These are phyloP conservation scores for Myotis myotis DNA, from an alignment of 2,797 vertebrate genomes.

Conservation along the genomic window DNA sequence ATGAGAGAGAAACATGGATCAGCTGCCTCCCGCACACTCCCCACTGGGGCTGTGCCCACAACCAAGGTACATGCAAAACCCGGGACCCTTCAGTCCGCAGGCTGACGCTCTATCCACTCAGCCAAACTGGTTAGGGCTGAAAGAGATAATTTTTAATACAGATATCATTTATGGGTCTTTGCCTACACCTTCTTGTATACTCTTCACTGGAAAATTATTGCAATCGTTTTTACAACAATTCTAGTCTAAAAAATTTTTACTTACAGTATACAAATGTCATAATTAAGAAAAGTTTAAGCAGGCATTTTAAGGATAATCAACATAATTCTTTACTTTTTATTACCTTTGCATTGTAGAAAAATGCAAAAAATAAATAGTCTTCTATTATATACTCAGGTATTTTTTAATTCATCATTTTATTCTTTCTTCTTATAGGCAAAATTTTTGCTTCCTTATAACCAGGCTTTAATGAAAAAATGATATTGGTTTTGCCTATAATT, in stretches of 20 bases:
- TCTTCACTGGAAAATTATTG: background rate
- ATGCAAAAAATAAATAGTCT: constrained; percentile 19
- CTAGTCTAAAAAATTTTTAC: constrained; percentile 29
- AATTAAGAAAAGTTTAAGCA: constrained; percentile 29
- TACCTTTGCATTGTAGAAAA: constrained; percentile 20
- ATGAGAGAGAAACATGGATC: too few species aligned
- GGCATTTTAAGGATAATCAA: constrained; percentile 31
- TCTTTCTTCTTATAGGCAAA: constrained; percentile 43
- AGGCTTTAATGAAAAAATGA: constrained; percentile 11
- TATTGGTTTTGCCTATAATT: constrained; percentile 41
- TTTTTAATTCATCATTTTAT: constrained; percentile 51
- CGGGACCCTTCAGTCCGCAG: too few species aligned
- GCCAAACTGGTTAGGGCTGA: background rate
- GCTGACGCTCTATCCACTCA: too few species aligned
- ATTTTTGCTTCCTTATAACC: constrained; percentile 37
- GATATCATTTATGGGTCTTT: constrained; percentile 11
- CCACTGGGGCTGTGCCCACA: too few species aligned
- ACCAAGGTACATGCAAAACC: too few species aligned
- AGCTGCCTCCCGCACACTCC: too few species aligned
- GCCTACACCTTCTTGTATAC: background rate
- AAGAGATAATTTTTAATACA: constrained; percentile 23
- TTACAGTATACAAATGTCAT: constrained; percentile 16
- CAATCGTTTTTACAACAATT: constrained; percentile 33
- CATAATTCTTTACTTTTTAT: constrained; percentile 18
- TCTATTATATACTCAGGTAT: background rate